Conservation (phyloP, 2,797 vertebrate genomes). For the Sebastes nivosus region DNA sequence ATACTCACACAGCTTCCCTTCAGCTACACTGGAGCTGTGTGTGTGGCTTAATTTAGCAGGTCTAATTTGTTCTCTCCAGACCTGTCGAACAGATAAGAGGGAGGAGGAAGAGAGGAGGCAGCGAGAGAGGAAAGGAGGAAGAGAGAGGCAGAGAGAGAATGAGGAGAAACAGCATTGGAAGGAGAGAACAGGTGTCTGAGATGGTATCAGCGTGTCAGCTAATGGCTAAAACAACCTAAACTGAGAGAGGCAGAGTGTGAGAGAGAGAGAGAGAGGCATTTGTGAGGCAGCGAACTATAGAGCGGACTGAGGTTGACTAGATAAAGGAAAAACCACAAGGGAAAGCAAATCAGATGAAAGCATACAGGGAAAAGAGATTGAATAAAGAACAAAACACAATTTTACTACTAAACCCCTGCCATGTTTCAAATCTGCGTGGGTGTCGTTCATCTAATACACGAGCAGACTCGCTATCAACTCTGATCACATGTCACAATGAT, state of each 20-base stretch:
- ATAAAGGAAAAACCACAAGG: slow-evolving; percentile 10
- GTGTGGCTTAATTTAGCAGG: slow-evolving; percentile 75
- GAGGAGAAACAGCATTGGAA: slow-evolving; percentile 52
- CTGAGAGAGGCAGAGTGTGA: slow-evolving; percentile 35
- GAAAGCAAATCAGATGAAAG: background rate
- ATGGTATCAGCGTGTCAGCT: slow-evolving; percentile 73
- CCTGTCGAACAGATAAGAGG: slow-evolving; percentile 71
- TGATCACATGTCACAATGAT: background rate
- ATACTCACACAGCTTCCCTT: slow-evolving; percentile 25
- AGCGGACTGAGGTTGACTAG: slow-evolving; percentile 17
- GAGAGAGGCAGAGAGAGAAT: slow-evolving; percentile 35
- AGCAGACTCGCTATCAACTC: background rate
- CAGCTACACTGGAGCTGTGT: slow-evolving; percentile 48
- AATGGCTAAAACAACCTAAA: slow-evolving; percentile 72
- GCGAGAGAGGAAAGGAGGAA: slow-evolving; percentile 34
- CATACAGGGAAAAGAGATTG: background rate
- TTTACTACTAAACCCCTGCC: background rate
- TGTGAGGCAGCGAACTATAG: slow-evolving; percentile 5
- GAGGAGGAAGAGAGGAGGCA: slow-evolving; percentile 49
- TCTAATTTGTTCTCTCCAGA: slow-evolving; percentile 79
- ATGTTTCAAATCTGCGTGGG: background rate
- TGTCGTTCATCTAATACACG: background rate
- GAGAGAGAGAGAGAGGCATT: background rate
- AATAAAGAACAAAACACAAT: background rate
- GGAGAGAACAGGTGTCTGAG: slow-evolving; percentile 74